These are phyloP conservation scores for Redunca redunca DNA, from an alignment of 2,113 vertebrate genomes.

Conservation along the genomic window DNA sequence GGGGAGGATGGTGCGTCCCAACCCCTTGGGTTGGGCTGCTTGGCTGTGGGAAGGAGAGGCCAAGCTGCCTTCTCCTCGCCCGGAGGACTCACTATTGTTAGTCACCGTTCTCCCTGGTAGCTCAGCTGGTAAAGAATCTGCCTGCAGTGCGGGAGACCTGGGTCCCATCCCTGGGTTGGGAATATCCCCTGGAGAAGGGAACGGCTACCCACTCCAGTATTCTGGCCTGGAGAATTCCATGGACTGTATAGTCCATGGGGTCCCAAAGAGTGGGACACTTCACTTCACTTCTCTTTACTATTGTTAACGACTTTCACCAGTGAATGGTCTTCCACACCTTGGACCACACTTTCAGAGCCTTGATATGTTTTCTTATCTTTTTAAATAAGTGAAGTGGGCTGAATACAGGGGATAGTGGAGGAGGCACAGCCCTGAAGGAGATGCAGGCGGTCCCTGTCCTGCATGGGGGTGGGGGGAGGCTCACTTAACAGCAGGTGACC, in stretches of 20 bases:
- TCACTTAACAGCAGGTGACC: neutral
- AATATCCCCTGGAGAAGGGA: neutral
- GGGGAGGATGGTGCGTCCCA: rapidly evolving
- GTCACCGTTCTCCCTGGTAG: neutral
- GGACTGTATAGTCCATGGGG: neutral
- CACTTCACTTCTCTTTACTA: neutral
- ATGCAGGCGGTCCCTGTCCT: neutral
- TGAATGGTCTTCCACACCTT: neutral
- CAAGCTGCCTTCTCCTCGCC: too few relatives aligned
- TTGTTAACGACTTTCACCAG: neutral
- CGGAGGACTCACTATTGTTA: neutral
- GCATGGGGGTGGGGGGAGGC: neutral
- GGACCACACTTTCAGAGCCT: neutral
- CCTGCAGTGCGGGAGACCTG: neutral
- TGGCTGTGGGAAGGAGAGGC: neutral
- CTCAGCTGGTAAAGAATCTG: neutral
- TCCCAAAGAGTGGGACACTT: neutral
- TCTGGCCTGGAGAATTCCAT: neutral
- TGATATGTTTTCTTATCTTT: neutral
- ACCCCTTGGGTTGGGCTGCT: neutral
- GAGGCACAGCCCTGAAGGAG: neutral
- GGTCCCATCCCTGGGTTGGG: neutral
- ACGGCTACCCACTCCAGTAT: neutral
- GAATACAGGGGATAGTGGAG: neutral
- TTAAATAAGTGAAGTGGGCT: neutral